Base-by-base conservation (phyloP, 2,113 vertebrate species). In the Notechis scutatus region DNA sequence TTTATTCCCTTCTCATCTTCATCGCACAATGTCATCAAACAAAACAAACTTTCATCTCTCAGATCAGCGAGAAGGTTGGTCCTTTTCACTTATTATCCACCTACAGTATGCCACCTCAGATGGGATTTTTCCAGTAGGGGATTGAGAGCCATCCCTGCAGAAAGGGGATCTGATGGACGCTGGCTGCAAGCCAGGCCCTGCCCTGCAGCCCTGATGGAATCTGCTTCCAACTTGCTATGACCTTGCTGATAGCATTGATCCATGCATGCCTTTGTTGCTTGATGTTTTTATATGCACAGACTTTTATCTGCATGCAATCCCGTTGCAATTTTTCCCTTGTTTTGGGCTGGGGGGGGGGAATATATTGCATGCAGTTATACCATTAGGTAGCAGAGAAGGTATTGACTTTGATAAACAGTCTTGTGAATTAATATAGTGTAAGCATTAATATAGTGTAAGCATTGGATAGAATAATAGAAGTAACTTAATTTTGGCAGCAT, bases 41-140 rank as follows among this genome's bases (percentile, higher is more conserved):
- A 98, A 98, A 97, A 97, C 97, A 98, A 98, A 98, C 97, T 98
- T 98, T 98, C 98, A 99, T 98, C 98, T 98, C 98, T 99, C 99
- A 99, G 99, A 99, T 99, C 99, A 99, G 98, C 99, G 99, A 98
- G 99, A 99, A 99, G 99, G 99, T 99, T 99, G 98, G 99, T 99
- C 99, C 97, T 98, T 98, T 98, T 98, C 97, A 98, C 98, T 98
- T 98, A 98, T 98, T 98, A 98, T 96, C 97, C 97, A 98, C 97
- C 98, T 98, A 97, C 96, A 98, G 98, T 98, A 96, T 95, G 90
- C 94, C 97, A 98, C 98, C 96, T 97, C 98, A 97, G 97, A 98
- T 96, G 97, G 96, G 97, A 98, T 98, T 97, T 94, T 97, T 97
- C 97, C 98, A 98, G 95, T 98, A 98, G 97, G 97, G 97, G 97